Percentiles rank a stretch among this genome's conserved stretches.
Evolutionary conservation across 2,113 vertebrate genomes (phyloP).

Genomic region (Xerus inauris): DNA sequence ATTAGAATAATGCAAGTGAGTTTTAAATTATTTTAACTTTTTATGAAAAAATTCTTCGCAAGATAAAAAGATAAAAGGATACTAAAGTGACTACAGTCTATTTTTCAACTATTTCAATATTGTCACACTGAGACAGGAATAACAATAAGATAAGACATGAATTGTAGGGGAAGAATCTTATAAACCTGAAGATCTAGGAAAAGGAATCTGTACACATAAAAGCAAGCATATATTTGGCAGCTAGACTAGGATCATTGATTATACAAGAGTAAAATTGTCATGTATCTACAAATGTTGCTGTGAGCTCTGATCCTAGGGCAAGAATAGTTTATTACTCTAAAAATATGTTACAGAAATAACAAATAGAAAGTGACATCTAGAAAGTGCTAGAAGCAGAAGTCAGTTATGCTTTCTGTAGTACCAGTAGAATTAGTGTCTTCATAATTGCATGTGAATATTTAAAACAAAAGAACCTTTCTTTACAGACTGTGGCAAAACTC

Average conservation of each 20-base stretch:
- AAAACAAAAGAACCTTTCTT: not conserved
- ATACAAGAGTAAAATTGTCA: not conserved
- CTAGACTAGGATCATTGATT: not conserved
- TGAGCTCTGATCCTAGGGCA: not conserved
- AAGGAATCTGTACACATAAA: not conserved
- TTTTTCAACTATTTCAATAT: not conserved
- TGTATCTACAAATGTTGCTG: not conserved
- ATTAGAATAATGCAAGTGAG: conserved; percentile 3
- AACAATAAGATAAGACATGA: not conserved
- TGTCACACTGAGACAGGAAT: not conserved
- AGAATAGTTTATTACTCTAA: not conserved
- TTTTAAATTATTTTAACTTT: conserved; percentile 58
- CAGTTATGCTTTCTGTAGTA: not conserved
- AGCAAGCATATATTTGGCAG: not conserved
- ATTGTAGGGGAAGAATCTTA: not conserved
- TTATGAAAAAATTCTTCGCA: conserved; percentile 3
- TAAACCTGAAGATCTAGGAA: not conserved
- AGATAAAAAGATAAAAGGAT: not conserved
- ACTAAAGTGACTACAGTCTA: not conserved
- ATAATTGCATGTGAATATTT: not conserved
- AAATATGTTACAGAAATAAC: not conserved
- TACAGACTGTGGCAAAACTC: not conserved
- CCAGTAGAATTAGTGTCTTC: not conserved
- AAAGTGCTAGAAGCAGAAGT: not conserved
- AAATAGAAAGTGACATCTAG: not conserved